Percentiles rank a stretch among this genome's conserved stretches.
Conservation (phyloP, 2,113 vertebrate species). For the Rhinoptilus africanus region DNA sequence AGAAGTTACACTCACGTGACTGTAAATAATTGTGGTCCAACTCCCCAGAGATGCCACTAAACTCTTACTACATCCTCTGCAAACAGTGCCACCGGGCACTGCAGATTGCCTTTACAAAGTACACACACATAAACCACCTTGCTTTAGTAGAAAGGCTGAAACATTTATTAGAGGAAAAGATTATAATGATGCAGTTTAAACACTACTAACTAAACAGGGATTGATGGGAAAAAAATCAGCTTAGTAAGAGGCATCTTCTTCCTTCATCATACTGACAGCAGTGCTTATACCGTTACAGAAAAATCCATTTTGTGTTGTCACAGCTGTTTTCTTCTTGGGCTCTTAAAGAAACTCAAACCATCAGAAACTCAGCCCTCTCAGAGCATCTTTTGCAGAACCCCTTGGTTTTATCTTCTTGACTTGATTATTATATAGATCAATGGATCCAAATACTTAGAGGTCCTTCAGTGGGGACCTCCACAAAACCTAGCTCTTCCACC, state of each 20-base stretch:
- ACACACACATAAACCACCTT: constrained; percentile 2
- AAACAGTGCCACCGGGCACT: constrained; percentile 22
- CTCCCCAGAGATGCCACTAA: constrained; percentile 15
- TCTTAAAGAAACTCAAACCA: background rate
- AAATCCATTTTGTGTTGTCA: background rate
- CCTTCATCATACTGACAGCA: background rate
- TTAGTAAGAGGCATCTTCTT: background rate
- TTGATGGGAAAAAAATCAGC: background rate
- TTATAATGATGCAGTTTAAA: constrained; percentile 25
- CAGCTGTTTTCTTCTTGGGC: background rate
- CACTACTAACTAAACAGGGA: constrained; percentile 15
- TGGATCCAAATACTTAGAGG: background rate
- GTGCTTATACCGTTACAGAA: background rate
- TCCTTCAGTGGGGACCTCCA: background rate
- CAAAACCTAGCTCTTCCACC: background rate
- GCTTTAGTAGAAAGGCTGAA: background rate
- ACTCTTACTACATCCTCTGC: constrained; percentile 17
- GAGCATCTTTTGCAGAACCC: background rate
- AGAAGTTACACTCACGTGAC: background rate
- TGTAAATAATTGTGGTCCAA: constrained; percentile 17
- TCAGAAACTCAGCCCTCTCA: background rate
- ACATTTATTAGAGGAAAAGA: constrained; percentile 19
- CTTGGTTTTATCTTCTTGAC: background rate
- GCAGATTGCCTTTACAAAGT: background rate
- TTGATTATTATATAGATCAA: background rate